A percentile compares a stretch with the other conserved stretches of the same genome.
phyloP scores from a whole-genome alignment of 2,797 vertebrate genomes.

The Cynopterus sphinx region DNA sequence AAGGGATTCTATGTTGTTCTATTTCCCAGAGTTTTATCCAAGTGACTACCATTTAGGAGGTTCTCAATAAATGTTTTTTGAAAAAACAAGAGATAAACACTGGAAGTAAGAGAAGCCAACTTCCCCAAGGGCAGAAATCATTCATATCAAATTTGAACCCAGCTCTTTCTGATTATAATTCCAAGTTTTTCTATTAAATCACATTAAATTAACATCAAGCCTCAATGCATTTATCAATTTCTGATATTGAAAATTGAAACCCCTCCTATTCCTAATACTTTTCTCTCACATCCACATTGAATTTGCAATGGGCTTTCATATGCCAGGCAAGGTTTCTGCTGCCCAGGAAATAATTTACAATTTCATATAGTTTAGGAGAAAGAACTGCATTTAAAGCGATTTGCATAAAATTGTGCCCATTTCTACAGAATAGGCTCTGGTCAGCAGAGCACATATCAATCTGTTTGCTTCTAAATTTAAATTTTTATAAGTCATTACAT shows the following conservation, averaged over 20 bases:
- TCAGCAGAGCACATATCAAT: slow-evolving; percentile 80
- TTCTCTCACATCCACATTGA: slow-evolving; percentile 17
- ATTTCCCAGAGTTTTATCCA: neutral
- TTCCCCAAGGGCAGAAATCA: neutral
- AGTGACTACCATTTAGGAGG: neutral
- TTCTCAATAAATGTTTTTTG: neutral
- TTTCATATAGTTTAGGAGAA: slow-evolving; percentile 68
- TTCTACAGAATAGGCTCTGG: slow-evolving; percentile 64
- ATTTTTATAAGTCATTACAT: slow-evolving; percentile 83
- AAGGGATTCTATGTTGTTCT: neutral
- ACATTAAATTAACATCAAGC: neutral
- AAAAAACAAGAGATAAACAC: neutral
- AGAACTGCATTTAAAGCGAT: slow-evolving; percentile 69
- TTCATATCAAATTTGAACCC: neutral
- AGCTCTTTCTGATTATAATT: neutral
- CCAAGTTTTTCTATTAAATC: slow-evolving; percentile 6
- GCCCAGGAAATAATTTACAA: slow-evolving; percentile 66
- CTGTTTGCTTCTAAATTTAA: slow-evolving; percentile 81
- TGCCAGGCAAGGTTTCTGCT: slow-evolving; percentile 41
- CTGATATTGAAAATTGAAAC: slow-evolving; percentile 56
- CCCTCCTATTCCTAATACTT: neutral
- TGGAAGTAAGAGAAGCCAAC: neutral
- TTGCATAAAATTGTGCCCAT: slow-evolving; percentile 74
- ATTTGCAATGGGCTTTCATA: slow-evolving; percentile 29
- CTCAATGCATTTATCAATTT: slow-evolving; percentile 43